Evolutionary conservation across 2,888 invertebrate species (phyloP).

Genomic region (Thysanoteuthis rhombus): DNA sequence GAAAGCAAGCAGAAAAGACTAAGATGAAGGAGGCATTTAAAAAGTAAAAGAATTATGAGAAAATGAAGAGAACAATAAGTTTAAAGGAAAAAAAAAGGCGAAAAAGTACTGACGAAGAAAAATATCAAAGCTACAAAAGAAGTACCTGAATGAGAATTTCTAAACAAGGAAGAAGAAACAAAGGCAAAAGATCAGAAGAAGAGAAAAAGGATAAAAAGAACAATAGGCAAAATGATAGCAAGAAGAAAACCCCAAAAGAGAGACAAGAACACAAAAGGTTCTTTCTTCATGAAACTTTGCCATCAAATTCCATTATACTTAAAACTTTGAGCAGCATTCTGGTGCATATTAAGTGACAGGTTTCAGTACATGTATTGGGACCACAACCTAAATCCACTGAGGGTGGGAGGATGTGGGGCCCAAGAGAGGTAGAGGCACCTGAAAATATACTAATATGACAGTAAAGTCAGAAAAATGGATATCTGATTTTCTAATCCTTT

Average conservation of each 20-base stretch:
- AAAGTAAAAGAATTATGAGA: background rate
- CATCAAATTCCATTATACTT: conserved; percentile 12
- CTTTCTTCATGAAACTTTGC: background rate
- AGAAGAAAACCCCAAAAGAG: background rate
- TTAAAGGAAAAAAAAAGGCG: background rate
- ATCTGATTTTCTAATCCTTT: background rate
- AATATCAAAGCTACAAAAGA: no score
- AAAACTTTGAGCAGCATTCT: background rate
- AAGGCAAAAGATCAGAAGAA: background rate
- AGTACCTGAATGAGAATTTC: background rate
- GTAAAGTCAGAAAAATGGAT: background rate
- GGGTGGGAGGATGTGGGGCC: background rate
- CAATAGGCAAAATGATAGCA: background rate
- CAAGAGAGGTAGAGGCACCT: background rate
- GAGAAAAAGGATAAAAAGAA: background rate
- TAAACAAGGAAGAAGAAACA: background rate
- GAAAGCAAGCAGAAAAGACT: background rate
- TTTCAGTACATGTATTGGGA: background rate
- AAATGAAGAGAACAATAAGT: background rate
- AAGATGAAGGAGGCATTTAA: background rate
- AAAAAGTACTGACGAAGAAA: no score
- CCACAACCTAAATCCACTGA: background rate
- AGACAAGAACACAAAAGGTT: background rate
- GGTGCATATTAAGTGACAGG: conserved; percentile 12
- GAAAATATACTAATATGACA: background rate